These are phyloP conservation scores for Eilema sororculum DNA, from an alignment of 2,888 invertebrate species.

Conservation along the genomic window DNA sequence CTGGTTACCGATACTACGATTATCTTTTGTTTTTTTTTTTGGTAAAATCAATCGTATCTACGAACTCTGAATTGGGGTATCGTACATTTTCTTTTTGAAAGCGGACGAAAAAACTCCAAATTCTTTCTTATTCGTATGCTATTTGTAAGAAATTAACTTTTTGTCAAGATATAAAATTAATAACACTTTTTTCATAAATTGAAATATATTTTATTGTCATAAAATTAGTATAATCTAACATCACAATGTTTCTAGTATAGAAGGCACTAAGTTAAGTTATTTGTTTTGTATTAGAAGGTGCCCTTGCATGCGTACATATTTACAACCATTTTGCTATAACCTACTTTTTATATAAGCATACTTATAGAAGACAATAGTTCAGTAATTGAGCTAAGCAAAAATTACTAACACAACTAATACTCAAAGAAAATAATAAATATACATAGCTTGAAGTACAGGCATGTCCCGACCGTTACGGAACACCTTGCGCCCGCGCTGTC, in stretches of 20 bases:
- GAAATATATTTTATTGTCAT: slow-evolving; percentile 43
- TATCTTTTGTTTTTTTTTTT: background rate
- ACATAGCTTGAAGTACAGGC: slow-evolving; percentile 52
- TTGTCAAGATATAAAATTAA: too few species aligned
- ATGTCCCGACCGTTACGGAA: slow-evolving; percentile 75
- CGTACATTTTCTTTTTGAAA: background rate
- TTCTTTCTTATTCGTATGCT: background rate
- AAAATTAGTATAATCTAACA: slow-evolving; percentile 63
- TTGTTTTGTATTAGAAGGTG: slow-evolving; percentile 69
- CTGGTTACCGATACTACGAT: background rate
- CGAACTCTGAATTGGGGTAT: background rate
- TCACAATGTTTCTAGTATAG: slow-evolving; percentile 72
- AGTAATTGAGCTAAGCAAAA: slow-evolving; percentile 37
- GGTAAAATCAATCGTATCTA: background rate
- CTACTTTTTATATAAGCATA: slow-evolving; percentile 13
- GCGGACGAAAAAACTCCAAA: background rate
- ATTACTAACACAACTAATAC: slow-evolving; percentile 31
- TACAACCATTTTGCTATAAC: slow-evolving; percentile 43
- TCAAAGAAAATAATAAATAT: slow-evolving; percentile 37
- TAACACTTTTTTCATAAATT: too few species aligned
- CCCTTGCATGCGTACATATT: slow-evolving; percentile 53
- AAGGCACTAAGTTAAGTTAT: slow-evolving; percentile 71
- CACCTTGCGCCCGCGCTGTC: slow-evolving; percentile 80
- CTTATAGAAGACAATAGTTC: slow-evolving; percentile 16
- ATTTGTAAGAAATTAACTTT: background rate